These are phyloP conservation scores for Chrysopa pallens DNA, from an alignment of 1,140 invertebrate species.

Conservation along the genomic window DNA sequence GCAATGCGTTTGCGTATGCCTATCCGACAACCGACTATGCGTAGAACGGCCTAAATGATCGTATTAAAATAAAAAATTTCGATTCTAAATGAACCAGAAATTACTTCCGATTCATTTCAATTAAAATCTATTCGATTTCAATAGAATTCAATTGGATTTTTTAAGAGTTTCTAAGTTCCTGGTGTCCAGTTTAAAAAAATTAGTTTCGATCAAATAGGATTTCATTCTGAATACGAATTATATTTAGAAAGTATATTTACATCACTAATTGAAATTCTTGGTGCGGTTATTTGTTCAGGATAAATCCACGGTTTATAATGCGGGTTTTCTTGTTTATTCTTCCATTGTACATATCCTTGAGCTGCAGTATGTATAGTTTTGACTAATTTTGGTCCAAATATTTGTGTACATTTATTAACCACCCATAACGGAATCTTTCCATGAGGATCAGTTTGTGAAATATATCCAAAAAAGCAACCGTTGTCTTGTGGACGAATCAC, in stretches of 20 bases:
- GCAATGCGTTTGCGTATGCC: no score
- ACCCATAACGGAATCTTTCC: slow-evolving; percentile 77
- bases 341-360: slow-evolving; percentile 45
- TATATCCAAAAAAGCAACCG: slow-evolving; percentile 64
- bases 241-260: slow-evolving; percentile 31
- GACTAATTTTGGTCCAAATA: slow-evolving; percentile 68
- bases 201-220: no score
- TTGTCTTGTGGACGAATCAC: slow-evolving; percentile 24
- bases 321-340: slow-evolving; percentile 47
- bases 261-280: slow-evolving; percentile 46
- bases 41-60: no score
- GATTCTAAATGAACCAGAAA: no score
- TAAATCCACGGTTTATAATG: slow-evolving; percentile 70
- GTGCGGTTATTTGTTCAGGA: slow-evolving; percentile 53
- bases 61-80: no score
- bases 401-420: slow-evolving; percentile 75
- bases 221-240: no score
- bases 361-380: slow-evolving; percentile 67
- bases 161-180: no score
- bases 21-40: no score
- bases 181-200: no score
- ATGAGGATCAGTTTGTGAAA: slow-evolving; percentile 75
- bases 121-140: no score
- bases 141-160: no score
- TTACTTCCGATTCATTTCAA: no score